These are phyloP conservation scores for Phrynocephalus versicolor DNA, from an alignment of 2,113 vertebrate genomes.

Conservation along the genomic window DNA sequence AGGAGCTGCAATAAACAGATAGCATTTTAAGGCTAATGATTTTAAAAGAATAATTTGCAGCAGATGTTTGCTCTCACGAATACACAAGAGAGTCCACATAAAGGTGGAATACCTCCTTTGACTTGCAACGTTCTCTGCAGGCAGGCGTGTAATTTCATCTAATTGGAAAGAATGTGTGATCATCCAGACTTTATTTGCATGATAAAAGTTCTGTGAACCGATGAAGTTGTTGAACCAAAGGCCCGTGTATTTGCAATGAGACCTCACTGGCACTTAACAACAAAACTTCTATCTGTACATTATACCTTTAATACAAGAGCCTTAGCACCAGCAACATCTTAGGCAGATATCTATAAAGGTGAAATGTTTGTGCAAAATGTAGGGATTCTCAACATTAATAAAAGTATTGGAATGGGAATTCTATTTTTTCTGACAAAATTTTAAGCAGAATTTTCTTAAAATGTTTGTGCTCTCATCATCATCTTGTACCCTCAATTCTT, in stretches of 20 bases:
- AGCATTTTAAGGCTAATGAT: conserved; percentile 48
- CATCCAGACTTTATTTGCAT: conserved; percentile 17
- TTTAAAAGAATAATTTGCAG: conserved; percentile 53
- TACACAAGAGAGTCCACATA: not conserved
- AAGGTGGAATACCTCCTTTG: conserved; percentile 24
- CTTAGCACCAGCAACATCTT: not conserved
- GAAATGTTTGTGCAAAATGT: not conserved
- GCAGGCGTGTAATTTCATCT: not conserved
- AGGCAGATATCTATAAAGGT: not conserved
- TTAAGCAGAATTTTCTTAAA: no score
- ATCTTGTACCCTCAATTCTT: no score
- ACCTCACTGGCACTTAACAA: not conserved
- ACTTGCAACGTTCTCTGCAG: conserved; percentile 8
- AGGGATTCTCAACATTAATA: not conserved
- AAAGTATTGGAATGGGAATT: not conserved
- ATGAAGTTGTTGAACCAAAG: not conserved
- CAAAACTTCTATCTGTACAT: not conserved
- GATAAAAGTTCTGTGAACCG: conserved; percentile 4
- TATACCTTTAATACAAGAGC: not conserved
- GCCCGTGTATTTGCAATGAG: not conserved
- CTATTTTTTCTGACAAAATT: no score
- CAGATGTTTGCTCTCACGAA: conserved; percentile 36
- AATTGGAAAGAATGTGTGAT: conserved; percentile 17
- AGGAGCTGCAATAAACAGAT: conserved; percentile 45
- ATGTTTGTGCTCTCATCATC: no score